Conservation (phyloP, 2,888 invertebrate genomes). For the Theretra japonica region DNA sequence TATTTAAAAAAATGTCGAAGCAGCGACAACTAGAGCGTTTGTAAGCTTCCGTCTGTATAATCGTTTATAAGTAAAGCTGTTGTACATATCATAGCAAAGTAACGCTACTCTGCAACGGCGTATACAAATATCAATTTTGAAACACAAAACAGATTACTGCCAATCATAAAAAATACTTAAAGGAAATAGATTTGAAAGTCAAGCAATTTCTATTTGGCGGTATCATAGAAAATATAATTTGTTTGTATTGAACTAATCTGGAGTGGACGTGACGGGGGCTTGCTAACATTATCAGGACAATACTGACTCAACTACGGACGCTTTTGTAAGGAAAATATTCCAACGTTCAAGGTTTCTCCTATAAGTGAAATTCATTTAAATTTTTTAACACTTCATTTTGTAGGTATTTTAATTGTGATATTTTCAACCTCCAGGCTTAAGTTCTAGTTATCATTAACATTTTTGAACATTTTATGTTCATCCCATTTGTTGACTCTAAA, state of each 20-base stretch:
- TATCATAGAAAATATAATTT: neutral
- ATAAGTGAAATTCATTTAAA: too few relatives aligned
- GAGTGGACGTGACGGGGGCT: neutral
- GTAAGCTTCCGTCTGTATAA: constrained; percentile 8
- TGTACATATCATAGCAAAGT: constrained; percentile 24
- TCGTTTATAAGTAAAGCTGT: constrained; percentile 29
- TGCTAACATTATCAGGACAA: neutral
- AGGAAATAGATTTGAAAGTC: constrained; percentile 31
- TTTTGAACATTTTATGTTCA: too few relatives aligned
- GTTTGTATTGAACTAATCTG: constrained; percentile 4
- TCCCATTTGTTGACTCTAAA: too few relatives aligned
- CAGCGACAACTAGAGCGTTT: neutral
- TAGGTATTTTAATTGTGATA: too few relatives aligned
- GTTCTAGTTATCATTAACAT: too few relatives aligned
- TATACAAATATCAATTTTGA: constrained; percentile 24
- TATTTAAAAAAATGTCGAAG: neutral
- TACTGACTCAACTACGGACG: neutral
- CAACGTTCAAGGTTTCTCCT: neutral
- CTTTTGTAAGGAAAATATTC: neutral
- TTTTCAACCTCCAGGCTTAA: too few relatives aligned
- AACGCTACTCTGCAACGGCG: constrained; percentile 27
- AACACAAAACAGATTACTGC: constrained; percentile 23
- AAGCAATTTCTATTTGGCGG: constrained; percentile 40
- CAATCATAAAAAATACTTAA: constrained; percentile 31
- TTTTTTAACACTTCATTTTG: too few relatives aligned